Conservation (phyloP, 2,113 vertebrate genomes). For the Indri indri region DNA sequence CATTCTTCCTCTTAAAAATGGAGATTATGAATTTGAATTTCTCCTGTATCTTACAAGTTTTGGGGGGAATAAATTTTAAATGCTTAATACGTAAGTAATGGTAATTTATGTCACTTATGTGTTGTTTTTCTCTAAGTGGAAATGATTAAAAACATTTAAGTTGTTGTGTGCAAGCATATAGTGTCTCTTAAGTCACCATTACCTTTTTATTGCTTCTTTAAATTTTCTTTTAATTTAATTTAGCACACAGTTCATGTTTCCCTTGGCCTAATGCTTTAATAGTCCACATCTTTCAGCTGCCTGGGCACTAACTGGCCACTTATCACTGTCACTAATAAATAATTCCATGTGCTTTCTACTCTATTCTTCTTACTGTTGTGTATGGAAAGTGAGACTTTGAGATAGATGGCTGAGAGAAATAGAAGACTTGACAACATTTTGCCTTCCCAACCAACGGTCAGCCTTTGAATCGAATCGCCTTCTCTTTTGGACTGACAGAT, state of each 20-base stretch:
- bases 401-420: background rate
- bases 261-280: background rate
- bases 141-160: background rate
- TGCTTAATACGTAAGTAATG: background rate
- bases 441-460: background rate
- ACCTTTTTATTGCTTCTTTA: background rate
- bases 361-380: rapidly evolving
- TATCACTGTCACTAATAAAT: rapidly evolving
- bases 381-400: background rate
- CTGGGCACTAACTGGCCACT: background rate
- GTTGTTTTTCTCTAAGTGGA: background rate
- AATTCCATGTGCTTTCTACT: too few relatives aligned
- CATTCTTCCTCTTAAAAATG: background rate
- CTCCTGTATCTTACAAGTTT: background rate
- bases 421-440: rapidly evolving
- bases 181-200: background rate
- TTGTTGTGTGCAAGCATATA: background rate
- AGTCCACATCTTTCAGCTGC: background rate
- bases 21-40: background rate
- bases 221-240: background rate
- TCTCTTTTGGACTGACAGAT: background rate
- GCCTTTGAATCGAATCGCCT: rapidly evolving
- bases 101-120: background rate
- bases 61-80: background rate
- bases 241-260: background rate